Base-by-base conservation (phyloP, 2,113 vertebrate species). In the Microtus montanus region DNA sequence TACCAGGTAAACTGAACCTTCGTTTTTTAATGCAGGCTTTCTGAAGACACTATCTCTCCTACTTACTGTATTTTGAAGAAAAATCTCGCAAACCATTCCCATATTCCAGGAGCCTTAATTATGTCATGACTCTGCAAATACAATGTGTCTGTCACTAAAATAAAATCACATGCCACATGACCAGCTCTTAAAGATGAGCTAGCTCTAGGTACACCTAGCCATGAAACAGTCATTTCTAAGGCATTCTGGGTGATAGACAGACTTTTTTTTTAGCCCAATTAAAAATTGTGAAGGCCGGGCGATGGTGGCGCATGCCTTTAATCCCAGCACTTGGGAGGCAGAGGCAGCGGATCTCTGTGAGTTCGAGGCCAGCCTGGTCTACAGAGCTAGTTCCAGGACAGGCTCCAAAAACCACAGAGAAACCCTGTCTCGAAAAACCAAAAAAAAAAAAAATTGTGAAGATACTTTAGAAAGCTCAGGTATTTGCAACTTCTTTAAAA, bases 401-500 rank as follows among this genome's bases (percentile, higher is more conserved):
- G n/a, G n/a, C n/a, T n/a, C n/a, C n/a, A n/a, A n/a, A n/a, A n/a
- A n/a, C n/a, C n/a, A n/a, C n/a, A n/a, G n/a, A n/a, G n/a, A n/a
- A n/a, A n/a, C n/a, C n/a, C n/a, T n/a, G n/a, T n/a, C n/a, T n/a
- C n/a, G n/a, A n/a, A n/a, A n/a, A n/a, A n/a, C n/a, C n/a, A n/a
- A n/a, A n/a, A n/a, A n/a, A n/a, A n/a, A n/a, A n/a, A 64, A 41
- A 73, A 78, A 91, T 70, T 92, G 28, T 54, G 54, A 61, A 93
- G 41, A 64, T 33, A 44, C 0, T 64, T 79, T 7, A 44, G 14
- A 64, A 54, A 75, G 54, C 22, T 41, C 6, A 87, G 41, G 26
- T 44, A 80, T 87, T 92, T 66, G 61, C 75, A 64, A 89, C 33
- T 64, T 94, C 90, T 93, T 77, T 17, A 44, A 86, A 92, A 83